Evolutionary conservation across 2,797 vertebrate genomes (phyloP).

Genomic region (Macropus fuliginosus): DNA sequence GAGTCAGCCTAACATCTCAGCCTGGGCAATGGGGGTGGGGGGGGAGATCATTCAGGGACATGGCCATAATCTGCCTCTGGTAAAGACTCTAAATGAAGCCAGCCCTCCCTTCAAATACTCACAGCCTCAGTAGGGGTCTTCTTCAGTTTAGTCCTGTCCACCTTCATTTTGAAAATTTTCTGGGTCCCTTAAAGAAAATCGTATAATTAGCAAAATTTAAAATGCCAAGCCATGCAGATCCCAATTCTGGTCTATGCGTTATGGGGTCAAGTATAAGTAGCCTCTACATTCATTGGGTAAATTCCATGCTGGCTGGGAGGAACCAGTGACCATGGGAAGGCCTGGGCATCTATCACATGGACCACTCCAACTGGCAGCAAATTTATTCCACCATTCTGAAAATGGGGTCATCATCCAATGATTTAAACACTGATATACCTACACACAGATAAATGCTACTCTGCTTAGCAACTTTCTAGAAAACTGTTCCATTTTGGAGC

Average conservation of each 20-base stretch:
- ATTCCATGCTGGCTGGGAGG: constrained; percentile 34
- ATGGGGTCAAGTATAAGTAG: constrained; percentile 11
- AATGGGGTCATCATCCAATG: neutral
- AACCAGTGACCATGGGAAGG: neutral
- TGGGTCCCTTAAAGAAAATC: constrained; percentile 84
- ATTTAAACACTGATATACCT: neutral
- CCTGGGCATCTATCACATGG: constrained; percentile 17
- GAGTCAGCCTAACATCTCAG: neutral
- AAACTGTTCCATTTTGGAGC: neutral
- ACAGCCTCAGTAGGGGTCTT: constrained; percentile 98
- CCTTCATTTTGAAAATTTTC: constrained; percentile 94
- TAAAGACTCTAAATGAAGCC: neutral
- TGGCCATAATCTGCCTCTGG: neutral
- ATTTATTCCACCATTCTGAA: constrained; percentile 21
- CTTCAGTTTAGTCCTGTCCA: constrained; percentile 97
- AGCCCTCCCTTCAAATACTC: constrained; percentile 84
- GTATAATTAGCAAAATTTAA: constrained; percentile 48
- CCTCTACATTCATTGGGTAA: constrained; percentile 52
- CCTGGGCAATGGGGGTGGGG: too few species aligned
- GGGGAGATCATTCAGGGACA: neutral
- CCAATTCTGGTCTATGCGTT: constrained; percentile 49
- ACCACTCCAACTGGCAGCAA: neutral
- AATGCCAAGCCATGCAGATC: neutral
- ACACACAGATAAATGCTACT: neutral
- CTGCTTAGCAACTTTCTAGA: neutral